Evolutionary conservation across 2,113 vertebrate species (phyloP).

Genomic region (Ranitomeya variabilis): DNA sequence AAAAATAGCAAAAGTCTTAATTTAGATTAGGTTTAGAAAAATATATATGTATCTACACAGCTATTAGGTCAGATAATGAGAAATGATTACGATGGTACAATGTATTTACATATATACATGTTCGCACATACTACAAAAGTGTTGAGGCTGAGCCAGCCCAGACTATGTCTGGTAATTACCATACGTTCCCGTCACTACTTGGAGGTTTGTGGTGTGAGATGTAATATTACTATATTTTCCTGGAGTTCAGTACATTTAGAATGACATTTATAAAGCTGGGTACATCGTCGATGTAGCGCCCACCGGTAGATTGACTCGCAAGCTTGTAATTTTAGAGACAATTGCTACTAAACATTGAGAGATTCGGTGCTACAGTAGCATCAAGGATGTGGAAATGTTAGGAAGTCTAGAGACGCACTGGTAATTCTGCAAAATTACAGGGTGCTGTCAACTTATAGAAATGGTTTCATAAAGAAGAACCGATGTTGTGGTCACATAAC

Average conservation of each 20-base stretch:
- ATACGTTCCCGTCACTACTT: background rate
- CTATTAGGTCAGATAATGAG: too few relatives aligned
- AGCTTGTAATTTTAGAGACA: background rate
- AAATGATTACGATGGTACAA: background rate
- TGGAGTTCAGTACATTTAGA: constrained; percentile 15
- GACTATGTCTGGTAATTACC: background rate
- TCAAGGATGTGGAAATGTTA: background rate
- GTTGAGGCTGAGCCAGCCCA: background rate
- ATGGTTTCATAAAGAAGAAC: background rate
- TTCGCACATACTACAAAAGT: too few relatives aligned
- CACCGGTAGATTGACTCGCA: background rate
- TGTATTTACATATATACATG: too few relatives aligned
- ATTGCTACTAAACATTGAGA: background rate
- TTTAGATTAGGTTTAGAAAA: too few relatives aligned
- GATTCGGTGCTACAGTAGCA: background rate
- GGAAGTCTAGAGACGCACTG: background rate
- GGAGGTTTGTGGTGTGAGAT: background rate
- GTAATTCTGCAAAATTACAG: background rate
- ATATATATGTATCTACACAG: too few relatives aligned
- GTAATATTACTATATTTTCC: background rate
- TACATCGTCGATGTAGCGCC: background rate
- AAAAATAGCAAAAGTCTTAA: background rate
- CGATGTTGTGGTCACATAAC: too few relatives aligned
- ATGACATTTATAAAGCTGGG: constrained; percentile 3
- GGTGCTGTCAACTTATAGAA: background rate